phyloP scores from a whole-genome alignment of 2,888 invertebrate genomes.

The Drosophila yooni region DNA sequence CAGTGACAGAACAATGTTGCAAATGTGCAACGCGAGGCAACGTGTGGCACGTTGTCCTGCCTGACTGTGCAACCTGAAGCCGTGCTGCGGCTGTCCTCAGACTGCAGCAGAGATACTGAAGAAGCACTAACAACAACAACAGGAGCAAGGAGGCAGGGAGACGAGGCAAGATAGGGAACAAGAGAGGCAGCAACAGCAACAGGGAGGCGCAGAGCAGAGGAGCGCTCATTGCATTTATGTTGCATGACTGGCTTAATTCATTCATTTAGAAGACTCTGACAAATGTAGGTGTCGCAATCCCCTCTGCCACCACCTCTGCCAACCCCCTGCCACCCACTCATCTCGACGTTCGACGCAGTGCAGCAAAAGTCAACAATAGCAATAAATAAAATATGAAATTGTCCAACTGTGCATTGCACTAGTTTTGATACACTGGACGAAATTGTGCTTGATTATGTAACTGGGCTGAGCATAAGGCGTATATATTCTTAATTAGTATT shows the following conservation, averaged over 20 bases:
- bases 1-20: slow-evolving; percentile 69
- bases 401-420: slow-evolving; percentile 1
- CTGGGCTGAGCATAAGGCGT: background rate
- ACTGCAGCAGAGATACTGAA: slow-evolving; percentile 15
- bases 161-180: background rate
- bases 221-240: slow-evolving; percentile 75
- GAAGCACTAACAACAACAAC: background rate
- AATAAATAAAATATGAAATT: slow-evolving; percentile 10
- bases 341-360: slow-evolving; percentile 55
- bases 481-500: background rate
- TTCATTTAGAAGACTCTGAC: slow-evolving; percentile 76
- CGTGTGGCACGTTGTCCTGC: slow-evolving; percentile 34
- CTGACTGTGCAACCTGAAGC: slow-evolving; percentile 7
- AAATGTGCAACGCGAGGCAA: slow-evolving; percentile 67
- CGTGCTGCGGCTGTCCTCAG: slow-evolving; percentile 11
- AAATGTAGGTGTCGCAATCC: slow-evolving; percentile 73
- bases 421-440: background rate
- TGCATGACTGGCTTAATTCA: slow-evolving; percentile 78
- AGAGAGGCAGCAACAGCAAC: slow-evolving; percentile 1
- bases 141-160: too few relatives aligned
- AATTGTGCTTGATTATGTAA: background rate
- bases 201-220: slow-evolving; percentile 9
- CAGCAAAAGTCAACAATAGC: slow-evolving; percentile 50
- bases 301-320: slow-evolving; percentile 34
- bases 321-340: background rate